Base-by-base conservation (phyloP, 1,140 invertebrate genomes). In the Phortica variegata region DNA sequence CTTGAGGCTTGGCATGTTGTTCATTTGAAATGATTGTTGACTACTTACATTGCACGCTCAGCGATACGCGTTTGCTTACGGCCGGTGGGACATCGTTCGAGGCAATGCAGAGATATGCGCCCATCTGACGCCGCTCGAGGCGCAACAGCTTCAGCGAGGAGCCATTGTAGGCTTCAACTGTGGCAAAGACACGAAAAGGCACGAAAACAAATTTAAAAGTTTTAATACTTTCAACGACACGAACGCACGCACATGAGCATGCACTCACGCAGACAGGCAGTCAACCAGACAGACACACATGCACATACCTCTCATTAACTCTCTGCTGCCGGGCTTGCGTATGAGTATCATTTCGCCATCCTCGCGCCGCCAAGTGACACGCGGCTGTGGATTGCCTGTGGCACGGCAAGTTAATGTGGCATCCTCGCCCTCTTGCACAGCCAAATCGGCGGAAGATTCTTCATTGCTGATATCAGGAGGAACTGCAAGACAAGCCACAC, bases 61-160 rank as follows among this genome's bases (percentile, higher is more conserved):
- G 81, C 38, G 85, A 87, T 53, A 94, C 88, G 56, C 90, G 79
- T 77, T 91, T 93, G 79, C 89, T 91, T 62, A 92, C 89, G 10
- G 90, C 89, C 19, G 90, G 91, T 48, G 89, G 91, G 17, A 93
- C 89, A 76, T 93, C 90, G 75, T 93, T 93, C 63, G 86, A 89
- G 20, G 90, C 90, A 58, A 92, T 92, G 78, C 90, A 93, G 52
- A 91, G 82, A 77, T 90, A 92, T 21, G 88, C 86, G 23, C 89
- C 90, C 89, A 92, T 93, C 80, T 92, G 89, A 58, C 84, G 80
- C 45, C 90, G 80, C 59, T 91, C 90, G 59, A 91, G 79, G 34
- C 85, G 81, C 79, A 86, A 82, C 57, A 93, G 81, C 43, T 85
- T 80, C 61, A 91, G 79, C 21, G 81, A 81, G 37, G 85, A 87